These are phyloP conservation scores for Clostera curtula DNA, from an alignment of 2,888 invertebrate genomes.

Conservation along the genomic window DNA sequence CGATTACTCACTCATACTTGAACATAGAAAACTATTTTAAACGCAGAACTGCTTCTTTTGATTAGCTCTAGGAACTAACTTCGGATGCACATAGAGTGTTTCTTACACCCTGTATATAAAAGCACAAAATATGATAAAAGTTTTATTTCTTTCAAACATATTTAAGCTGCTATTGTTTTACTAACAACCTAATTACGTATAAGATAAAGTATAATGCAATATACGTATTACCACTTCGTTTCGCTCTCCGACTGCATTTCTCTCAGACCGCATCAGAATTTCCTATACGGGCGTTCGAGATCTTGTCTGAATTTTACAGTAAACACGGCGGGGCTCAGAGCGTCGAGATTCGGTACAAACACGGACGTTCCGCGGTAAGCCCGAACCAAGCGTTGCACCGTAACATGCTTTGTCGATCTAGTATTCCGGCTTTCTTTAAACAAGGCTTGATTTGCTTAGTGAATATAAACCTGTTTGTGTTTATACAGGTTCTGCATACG, in stretches of 20 bases:
- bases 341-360: slow-evolving; percentile 25
- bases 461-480: slow-evolving; percentile 17
- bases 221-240: slow-evolving; percentile 7
- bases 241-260: slow-evolving; percentile 3
- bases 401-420: slow-evolving; percentile 23
- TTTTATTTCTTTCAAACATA: too few relatives aligned
- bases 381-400: slow-evolving; percentile 14
- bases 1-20: too few relatives aligned
- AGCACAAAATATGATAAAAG: too few relatives aligned
- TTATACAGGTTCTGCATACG: slow-evolving; percentile 3
- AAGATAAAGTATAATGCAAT: slow-evolving; percentile 13
- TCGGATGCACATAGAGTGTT: too few relatives aligned
- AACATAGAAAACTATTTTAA: too few relatives aligned
- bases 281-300: slow-evolving; percentile 16
- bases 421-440: slow-evolving; percentile 18
- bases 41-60: too few relatives aligned
- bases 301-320: slow-evolving; percentile 29
- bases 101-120: too few relatives aligned
- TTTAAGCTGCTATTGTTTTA: too few relatives aligned
- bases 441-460: slow-evolving; percentile 19
- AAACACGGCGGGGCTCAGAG: slow-evolving; percentile 26
- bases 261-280: slow-evolving; percentile 13
- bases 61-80: too few relatives aligned
- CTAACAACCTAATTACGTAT: too few relatives aligned
- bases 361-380: slow-evolving; percentile 23